Conservation (phyloP, 2,888 invertebrate genomes). For the Blastobasis adustella region DNA sequence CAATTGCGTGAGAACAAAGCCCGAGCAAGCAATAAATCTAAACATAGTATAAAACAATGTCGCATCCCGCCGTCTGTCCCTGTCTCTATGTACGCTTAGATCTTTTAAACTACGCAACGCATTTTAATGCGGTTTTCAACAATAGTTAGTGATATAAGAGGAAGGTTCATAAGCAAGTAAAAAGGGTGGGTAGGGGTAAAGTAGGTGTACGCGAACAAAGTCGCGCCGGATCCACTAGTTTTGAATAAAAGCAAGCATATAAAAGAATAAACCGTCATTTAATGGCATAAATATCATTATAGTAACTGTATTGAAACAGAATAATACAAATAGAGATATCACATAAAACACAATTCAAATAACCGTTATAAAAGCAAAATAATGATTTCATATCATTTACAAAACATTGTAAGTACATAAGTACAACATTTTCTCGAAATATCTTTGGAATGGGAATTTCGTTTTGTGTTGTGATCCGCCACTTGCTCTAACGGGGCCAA, state of each 20-base stretch:
- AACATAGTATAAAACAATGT: too few relatives aligned
- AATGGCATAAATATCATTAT: constrained; percentile 43
- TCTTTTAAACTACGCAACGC: too few relatives aligned
- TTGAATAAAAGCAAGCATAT: constrained; percentile 30
- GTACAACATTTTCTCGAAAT: constrained; percentile 28
- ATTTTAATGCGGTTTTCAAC: too few relatives aligned
- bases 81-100: too few relatives aligned
- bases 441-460: constrained; percentile 50
- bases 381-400: constrained; percentile 21
- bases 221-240: too few relatives aligned
- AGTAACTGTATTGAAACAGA: constrained; percentile 61
- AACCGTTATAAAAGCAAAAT: constrained; percentile 47
- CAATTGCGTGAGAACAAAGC: too few relatives aligned
- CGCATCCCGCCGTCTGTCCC: too few relatives aligned
- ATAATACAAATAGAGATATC: constrained; percentile 62
- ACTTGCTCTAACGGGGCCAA: constrained; percentile 11
- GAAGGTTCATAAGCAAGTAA: too few relatives aligned
- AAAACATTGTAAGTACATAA: constrained; percentile 34
- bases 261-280: constrained; percentile 69
- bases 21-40: too few relatives aligned
- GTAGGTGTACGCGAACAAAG: too few relatives aligned
- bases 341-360: constrained; percentile 67
- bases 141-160: too few relatives aligned
- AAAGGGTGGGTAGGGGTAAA: too few relatives aligned
- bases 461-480: neutral